A percentile compares a stretch with the other conserved stretches of the same genome.
Conservation (phyloP, 1,140 invertebrate species). For the Caenorhabditis tropicalis region DNA sequence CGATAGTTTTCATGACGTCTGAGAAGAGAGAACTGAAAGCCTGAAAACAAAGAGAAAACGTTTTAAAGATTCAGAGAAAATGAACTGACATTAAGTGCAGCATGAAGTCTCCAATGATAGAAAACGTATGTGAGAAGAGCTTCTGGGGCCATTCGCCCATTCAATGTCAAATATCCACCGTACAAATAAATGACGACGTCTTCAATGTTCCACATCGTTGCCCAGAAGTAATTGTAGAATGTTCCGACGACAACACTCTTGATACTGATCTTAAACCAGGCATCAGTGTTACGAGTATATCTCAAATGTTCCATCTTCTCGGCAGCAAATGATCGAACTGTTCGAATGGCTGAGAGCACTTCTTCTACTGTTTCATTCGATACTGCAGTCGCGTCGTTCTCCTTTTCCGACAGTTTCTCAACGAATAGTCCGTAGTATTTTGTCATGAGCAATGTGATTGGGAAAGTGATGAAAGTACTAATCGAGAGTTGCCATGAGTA, state of each 20-base stretch:
- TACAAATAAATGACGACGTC: conserved; percentile 4
- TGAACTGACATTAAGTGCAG: background rate
- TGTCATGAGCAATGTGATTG: background rate
- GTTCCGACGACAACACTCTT: conserved; percentile 18
- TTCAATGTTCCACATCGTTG: conserved; percentile 24
- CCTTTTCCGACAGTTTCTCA: conserved; percentile 23
- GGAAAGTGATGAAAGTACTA: conserved; percentile 28
- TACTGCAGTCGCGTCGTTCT: conserved; percentile 7
- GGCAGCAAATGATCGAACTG: conserved; percentile 10
- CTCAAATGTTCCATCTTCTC: conserved; percentile 14
- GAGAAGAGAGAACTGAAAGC: conserved; percentile 16
- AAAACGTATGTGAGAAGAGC: background rate
- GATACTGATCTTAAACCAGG: conserved; percentile 35
- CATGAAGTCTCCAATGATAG: conserved; percentile 39
- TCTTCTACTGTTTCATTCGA: conserved; percentile 25
- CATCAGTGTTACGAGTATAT: conserved; percentile 3
- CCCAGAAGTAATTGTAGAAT: conserved; percentile 25
- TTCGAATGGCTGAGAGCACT: conserved; percentile 14
- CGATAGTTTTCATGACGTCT: conserved; percentile 22
- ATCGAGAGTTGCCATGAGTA: conserved; percentile 6
- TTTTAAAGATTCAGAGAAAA: background rate
- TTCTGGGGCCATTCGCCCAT: conserved; percentile 20
- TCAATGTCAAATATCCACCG: background rate
- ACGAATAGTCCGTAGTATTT: conserved; percentile 10
- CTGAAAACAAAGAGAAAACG: background rate